Conservation (phyloP, 1,140 invertebrate species). For the Drosophila nigromelanica region DNA sequence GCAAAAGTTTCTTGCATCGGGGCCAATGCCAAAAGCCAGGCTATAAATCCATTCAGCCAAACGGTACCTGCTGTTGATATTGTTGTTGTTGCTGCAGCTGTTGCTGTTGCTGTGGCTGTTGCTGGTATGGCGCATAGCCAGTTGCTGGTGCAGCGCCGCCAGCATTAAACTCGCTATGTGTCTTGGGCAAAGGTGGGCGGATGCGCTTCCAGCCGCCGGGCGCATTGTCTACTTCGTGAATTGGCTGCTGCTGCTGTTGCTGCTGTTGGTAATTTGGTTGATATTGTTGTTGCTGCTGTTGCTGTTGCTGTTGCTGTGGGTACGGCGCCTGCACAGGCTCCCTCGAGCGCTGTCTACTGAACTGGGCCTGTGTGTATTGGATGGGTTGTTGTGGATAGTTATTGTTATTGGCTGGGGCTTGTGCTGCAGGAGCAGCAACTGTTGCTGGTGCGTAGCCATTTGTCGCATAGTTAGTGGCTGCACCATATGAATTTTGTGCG, state of each 20-base stretch:
- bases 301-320: slow-evolving; percentile 34
- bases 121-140: slow-evolving; percentile 33
- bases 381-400: slow-evolving; percentile 62
- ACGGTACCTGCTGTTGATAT: slow-evolving; percentile 80
- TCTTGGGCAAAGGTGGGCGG: slow-evolving; percentile 63
- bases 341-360: slow-evolving; percentile 68
- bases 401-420: slow-evolving; percentile 46
- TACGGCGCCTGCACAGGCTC: slow-evolving; percentile 44
- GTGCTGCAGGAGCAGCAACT: slow-evolving; percentile 32
- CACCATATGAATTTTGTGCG: slow-evolving; percentile 35
- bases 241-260: slow-evolving; percentile 29
- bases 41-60: slow-evolving; percentile 51
- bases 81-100: slow-evolving; percentile 79
- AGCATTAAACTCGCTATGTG: slow-evolving; percentile 46
- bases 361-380: slow-evolving; percentile 79
- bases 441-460: slow-evolving; percentile 45
- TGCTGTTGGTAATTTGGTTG: slow-evolving; percentile 31
- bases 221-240: slow-evolving; percentile 33
- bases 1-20: slow-evolving; percentile 53
- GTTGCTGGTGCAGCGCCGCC: slow-evolving; percentile 31
- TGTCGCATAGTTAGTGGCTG: slow-evolving; percentile 41
- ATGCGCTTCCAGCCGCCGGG: slow-evolving; percentile 74
- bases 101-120: slow-evolving; percentile 57
- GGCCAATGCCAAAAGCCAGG: slow-evolving; percentile 55
- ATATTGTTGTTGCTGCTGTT: slow-evolving; percentile 28